Conservation (phyloP, 2,888 invertebrate species). For the Scaptomyza polygonia region DNA sequence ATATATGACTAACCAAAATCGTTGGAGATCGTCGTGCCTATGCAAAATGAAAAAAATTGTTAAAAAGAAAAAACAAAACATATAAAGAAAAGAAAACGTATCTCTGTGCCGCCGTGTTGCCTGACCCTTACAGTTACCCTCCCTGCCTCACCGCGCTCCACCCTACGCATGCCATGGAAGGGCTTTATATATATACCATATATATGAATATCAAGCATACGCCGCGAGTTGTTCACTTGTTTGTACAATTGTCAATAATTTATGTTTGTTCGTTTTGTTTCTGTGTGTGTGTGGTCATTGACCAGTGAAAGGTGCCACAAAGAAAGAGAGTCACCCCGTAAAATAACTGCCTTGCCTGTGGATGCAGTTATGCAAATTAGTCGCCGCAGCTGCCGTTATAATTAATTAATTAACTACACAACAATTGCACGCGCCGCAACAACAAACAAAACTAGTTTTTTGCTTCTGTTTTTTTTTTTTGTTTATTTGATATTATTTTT, state of each 20-base stretch:
- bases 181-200: slow-evolving; percentile 7
- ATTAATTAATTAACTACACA: slow-evolving; percentile 27
- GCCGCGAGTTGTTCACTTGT: slow-evolving; percentile 23
- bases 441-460: slow-evolving; percentile 33
- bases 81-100: neutral
- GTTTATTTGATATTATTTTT: slow-evolving; percentile 22
- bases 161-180: slow-evolving; percentile 17
- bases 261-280: neutral
- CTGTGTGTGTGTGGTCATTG: slow-evolving; percentile 31
- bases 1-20: slow-evolving; percentile 36
- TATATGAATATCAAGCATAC: slow-evolving; percentile 24
- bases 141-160: neutral
- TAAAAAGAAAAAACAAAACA: neutral
- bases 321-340: slow-evolving; percentile 7
- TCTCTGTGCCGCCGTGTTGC: slow-evolving; percentile 30
- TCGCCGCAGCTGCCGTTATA: slow-evolving; percentile 47
- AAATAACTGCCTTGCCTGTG: slow-evolving; percentile 27
- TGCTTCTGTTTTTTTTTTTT: slow-evolving; percentile 8
- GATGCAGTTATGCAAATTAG: slow-evolving; percentile 53
- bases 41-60: slow-evolving; percentile 10
- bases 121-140: slow-evolving; percentile 31
- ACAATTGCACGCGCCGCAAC: slow-evolving; percentile 45
- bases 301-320: slow-evolving; percentile 51
- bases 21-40: slow-evolving; percentile 46
- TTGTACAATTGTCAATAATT: slow-evolving; percentile 3